phyloP scores from a whole-genome alignment of 2,113 vertebrate species.

The Cercocebus atys region DNA sequence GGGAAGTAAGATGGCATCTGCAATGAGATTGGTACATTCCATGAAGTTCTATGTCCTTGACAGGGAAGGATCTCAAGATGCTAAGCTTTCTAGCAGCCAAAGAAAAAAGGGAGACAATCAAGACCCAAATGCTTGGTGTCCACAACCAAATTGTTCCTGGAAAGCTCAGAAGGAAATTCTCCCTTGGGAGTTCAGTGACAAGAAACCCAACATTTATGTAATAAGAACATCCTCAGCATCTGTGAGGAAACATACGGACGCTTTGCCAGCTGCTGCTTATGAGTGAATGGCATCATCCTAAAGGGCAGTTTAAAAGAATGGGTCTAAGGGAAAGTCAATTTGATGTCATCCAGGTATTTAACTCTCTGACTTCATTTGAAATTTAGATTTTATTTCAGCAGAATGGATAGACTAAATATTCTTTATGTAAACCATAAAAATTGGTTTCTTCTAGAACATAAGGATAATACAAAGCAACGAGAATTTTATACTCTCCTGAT shows the following conservation, averaged over 20 bases:
- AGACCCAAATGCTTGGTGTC: not conserved
- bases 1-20: conserved; percentile 13
- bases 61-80: not conserved
- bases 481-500: not conserved
- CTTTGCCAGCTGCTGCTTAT: not conserved
- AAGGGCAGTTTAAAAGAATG: not conserved
- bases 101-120: not conserved
- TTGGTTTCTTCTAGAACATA: conserved; percentile 20
- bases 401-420: not conserved
- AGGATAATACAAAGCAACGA: not conserved
- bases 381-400: not conserved
- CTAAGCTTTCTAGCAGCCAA: not conserved
- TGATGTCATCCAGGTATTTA: not conserved
- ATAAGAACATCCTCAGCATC: not conserved
- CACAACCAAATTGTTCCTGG: not conserved
- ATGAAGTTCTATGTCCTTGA: not conserved
- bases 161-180: not conserved
- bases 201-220: not conserved
- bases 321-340: not conserved
- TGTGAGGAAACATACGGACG: not conserved
- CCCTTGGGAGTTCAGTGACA: not conserved
- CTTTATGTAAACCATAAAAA: conserved; percentile 22
- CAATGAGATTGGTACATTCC: not conserved
- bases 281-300: not conserved
- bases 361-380: not conserved